Conservation (phyloP, 2,113 vertebrate species). For the Gallinago media region DNA sequence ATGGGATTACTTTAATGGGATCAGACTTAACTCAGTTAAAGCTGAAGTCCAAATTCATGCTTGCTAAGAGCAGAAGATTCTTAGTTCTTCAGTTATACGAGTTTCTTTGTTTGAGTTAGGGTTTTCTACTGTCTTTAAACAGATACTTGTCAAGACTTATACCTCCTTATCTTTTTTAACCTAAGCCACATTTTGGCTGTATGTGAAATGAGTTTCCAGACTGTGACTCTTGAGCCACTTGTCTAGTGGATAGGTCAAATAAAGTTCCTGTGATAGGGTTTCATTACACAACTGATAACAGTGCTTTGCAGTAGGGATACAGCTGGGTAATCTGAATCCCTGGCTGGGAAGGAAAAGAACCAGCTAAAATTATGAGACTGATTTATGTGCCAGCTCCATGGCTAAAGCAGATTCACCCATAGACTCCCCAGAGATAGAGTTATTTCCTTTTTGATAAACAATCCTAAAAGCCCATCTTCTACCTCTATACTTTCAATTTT, state of each 20-base stretch:
- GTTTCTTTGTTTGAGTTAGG: not conserved
- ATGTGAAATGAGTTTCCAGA: not conserved
- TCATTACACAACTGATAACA: slow-evolving; percentile 14
- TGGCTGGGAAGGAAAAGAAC: not conserved
- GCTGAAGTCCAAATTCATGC: not conserved
- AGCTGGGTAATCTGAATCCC: not conserved
- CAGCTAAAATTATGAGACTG: not conserved
- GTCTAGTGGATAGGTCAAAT: not conserved
- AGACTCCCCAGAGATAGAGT: not conserved
- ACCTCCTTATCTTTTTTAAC: not conserved
- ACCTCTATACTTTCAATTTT: not conserved
- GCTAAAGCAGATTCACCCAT: not conserved
- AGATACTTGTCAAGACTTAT: not conserved
- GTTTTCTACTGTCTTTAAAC: not conserved
- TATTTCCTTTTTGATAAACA: not conserved
- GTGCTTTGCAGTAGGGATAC: not conserved
- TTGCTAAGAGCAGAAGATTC: not conserved
- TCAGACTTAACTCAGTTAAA: not conserved
- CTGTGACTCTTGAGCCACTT: not conserved
- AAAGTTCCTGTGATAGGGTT: not conserved
- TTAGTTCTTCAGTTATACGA: not conserved
- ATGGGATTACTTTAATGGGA: not conserved
- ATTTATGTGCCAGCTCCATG: not conserved
- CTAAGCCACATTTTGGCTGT: not conserved
- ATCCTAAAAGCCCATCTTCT: not conserved